Evolutionary conservation across 2,113 vertebrate genomes (phyloP).

Genomic region (Copsychus sechellarum): DNA sequence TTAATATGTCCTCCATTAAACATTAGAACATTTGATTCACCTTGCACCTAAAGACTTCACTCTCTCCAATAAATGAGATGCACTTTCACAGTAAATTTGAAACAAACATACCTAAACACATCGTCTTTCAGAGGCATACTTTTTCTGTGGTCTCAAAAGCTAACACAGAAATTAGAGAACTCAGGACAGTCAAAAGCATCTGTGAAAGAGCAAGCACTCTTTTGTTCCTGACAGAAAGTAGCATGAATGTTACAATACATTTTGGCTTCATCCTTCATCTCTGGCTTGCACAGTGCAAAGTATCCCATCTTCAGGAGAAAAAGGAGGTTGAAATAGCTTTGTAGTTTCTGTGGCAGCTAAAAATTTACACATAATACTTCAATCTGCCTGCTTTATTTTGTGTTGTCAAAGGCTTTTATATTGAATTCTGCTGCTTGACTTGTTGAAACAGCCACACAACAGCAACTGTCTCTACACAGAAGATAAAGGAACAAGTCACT

Average conservation of each 20-base stretch:
- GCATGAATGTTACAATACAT: background rate
- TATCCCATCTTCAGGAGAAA: background rate
- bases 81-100: background rate
- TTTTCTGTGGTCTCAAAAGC: background rate
- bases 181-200: background rate
- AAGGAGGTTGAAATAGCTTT: rapidly evolving
- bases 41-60: background rate
- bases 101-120: background rate
- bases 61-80: background rate
- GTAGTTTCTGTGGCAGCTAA: background rate
- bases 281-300: background rate
- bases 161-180: background rate
- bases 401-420: background rate
- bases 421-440: background rate
- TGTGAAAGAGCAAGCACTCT: background rate
- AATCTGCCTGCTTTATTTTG: background rate
- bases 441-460: background rate
- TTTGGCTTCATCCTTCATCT: background rate
- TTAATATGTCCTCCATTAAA: background rate
- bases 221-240: background rate
- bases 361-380: background rate
- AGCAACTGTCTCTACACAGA: background rate
- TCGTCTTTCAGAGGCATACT: background rate
- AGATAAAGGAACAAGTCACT: background rate
- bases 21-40: background rate